phyloP scores from a whole-genome alignment of 2,888 invertebrate species.

The Hyles lineata region DNA sequence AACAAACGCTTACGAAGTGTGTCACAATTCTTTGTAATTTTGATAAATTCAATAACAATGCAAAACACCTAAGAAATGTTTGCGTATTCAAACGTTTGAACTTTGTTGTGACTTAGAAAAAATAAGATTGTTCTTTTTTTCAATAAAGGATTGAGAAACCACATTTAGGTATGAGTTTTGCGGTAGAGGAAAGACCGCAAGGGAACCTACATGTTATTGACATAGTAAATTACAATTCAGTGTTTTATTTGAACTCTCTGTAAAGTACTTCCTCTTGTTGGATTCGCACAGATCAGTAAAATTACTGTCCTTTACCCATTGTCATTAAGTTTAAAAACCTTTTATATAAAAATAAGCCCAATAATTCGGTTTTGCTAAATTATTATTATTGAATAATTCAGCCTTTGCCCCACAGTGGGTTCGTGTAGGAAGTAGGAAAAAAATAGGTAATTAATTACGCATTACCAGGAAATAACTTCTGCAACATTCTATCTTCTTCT shows the following conservation, averaged over 20 bases:
- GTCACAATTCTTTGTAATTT: slow-evolving; percentile 22
- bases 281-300: background rate
- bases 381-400: no score
- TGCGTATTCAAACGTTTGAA: background rate
- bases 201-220: slow-evolving; percentile 1
- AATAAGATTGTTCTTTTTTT: background rate
- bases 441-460: no score
- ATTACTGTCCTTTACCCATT: background rate
- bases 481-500: no score
- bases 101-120: background rate
- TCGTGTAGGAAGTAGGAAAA: no score
- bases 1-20: slow-evolving; percentile 18
- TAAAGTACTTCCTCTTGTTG: background rate
- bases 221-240: background rate
- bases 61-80: background rate
- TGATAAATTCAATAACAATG: slow-evolving; percentile 10
- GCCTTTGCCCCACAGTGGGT: no score
- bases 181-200: background rate
- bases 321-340: background rate
- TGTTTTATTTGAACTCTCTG: background rate
- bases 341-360: no score
- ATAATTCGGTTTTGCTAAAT: no score
- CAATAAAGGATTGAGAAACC: background rate
- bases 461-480: no score
- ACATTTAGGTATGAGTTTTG: slow-evolving; percentile 6